Conservation (phyloP, 2,113 vertebrate genomes). For the Pavo muticus region DNA sequence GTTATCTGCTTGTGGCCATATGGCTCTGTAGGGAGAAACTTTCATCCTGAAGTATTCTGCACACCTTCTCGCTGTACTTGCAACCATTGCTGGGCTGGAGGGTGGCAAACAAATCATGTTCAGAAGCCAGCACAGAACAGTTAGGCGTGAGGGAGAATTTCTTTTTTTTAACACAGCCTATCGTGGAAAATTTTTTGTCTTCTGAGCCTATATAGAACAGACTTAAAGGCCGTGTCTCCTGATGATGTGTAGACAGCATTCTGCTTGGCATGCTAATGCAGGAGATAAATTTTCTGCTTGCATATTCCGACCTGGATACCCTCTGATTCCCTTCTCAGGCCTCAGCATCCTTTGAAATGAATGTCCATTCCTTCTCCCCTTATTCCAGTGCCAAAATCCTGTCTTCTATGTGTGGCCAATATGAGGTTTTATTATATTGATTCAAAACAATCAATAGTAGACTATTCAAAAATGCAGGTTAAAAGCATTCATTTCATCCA, state of each 20-base stretch:
- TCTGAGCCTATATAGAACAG: background rate
- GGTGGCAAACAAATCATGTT: background rate
- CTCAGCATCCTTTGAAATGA: background rate
- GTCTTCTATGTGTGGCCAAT: background rate
- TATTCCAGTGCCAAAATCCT: background rate
- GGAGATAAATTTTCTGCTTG: background rate
- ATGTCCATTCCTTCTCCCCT: background rate
- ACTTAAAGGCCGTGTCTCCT: background rate
- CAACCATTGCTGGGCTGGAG: background rate
- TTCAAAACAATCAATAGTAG: background rate
- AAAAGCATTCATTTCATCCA: background rate
- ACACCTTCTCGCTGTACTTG: background rate
- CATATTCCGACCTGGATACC: background rate
- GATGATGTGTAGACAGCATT: slow-evolving; percentile 6
- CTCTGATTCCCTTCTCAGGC: background rate
- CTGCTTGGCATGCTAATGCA: slow-evolving; percentile 6
- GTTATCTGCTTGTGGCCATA: slow-evolving; percentile 60
- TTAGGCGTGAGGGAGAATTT: background rate
- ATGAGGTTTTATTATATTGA: background rate
- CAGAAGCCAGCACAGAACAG: background rate
- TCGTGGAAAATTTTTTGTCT: background rate
- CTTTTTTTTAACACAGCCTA: background rate
- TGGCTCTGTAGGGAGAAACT: slow-evolving; percentile 52
- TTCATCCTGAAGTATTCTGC: slow-evolving; percentile 9
- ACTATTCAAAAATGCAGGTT: background rate